Evolutionary conservation across 2,113 vertebrate species (phyloP).

Genomic region (Xiphophorus hellerii): DNA sequence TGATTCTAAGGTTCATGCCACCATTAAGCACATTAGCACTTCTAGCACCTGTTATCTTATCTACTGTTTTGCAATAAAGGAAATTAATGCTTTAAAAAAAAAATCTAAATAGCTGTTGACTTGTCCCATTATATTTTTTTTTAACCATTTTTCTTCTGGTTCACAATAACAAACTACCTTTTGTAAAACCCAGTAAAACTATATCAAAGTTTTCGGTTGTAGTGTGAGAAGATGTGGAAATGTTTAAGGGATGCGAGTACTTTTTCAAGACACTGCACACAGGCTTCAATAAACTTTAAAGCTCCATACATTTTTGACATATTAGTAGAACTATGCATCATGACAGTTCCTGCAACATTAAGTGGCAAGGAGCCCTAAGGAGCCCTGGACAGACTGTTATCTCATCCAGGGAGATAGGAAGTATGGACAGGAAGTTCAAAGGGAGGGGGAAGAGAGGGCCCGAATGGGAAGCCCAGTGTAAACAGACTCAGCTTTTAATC

Average conservation of each 20-base stretch:
- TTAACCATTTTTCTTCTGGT: too few species aligned
- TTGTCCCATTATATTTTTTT: not conserved
- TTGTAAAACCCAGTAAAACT: too few species aligned
- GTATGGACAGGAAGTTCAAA: conserved; percentile 81
- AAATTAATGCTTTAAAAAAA: not conserved
- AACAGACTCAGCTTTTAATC: conserved; percentile 84
- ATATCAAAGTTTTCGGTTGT: too few species aligned
- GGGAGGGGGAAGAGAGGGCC: conserved; percentile 67
- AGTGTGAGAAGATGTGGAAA: too few species aligned
- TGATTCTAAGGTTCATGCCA: too few species aligned
- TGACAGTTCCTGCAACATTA: conserved; percentile 25
- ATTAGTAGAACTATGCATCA: conserved; percentile 1
- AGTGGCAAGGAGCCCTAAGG: conserved; percentile 54
- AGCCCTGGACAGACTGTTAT: conserved; percentile 74
- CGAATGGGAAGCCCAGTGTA: conserved; percentile 82
- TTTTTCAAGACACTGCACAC: too few species aligned
- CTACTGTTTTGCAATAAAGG: too few species aligned
- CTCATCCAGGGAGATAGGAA: conserved; percentile 78
- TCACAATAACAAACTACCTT: too few species aligned
- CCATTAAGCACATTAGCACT: too few species aligned
- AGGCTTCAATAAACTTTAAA: too few species aligned
- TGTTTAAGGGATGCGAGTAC: too few species aligned
- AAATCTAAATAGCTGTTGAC: not conserved
- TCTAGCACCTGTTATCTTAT: too few species aligned
- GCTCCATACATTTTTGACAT: not conserved